Conservation (phyloP, 2,888 invertebrate genomes). For the Fragum sueziense region DNA sequence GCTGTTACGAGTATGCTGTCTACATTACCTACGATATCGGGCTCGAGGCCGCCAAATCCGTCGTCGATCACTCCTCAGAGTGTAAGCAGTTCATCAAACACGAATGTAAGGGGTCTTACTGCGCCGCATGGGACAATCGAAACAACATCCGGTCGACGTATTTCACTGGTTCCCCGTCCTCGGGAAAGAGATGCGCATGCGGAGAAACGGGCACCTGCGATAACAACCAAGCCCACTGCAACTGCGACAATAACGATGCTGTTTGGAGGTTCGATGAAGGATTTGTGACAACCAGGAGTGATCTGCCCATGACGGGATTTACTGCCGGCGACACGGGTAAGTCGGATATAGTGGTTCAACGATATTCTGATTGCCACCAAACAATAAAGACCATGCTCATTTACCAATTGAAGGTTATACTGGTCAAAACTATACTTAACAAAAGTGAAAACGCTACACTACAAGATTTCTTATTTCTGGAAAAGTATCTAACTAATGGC, state of each 20-base stretch:
- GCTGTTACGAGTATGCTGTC: background rate
- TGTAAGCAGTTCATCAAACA: background rate
- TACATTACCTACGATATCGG: background rate
- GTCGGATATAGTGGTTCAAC: too few relatives aligned
- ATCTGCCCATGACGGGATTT: background rate
- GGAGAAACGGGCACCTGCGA: background rate
- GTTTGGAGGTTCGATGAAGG: background rate
- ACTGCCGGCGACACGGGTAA: slow-evolving; percentile 2
- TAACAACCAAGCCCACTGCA: background rate
- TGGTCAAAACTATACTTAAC: too few relatives aligned
- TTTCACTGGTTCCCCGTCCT: background rate
- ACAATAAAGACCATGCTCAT: too few relatives aligned
- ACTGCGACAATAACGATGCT: slow-evolving; percentile 1
- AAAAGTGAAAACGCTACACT: too few relatives aligned
- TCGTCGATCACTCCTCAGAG: background rate
- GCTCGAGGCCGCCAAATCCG: background rate
- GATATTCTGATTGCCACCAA: too few relatives aligned
- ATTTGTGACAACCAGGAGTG: background rate
- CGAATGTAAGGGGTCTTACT: background rate
- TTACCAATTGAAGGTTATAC: too few relatives aligned
- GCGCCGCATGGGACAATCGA: background rate
- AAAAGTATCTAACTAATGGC: too few relatives aligned
- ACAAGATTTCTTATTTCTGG: too few relatives aligned
- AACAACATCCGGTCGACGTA: background rate
- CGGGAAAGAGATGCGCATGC: background rate